Percentiles rank a stretch among this genome's conserved stretches.
phyloP scores from a whole-genome alignment of 2,797 vertebrate genomes.

The Hoplostethus mediterraneus region DNA sequence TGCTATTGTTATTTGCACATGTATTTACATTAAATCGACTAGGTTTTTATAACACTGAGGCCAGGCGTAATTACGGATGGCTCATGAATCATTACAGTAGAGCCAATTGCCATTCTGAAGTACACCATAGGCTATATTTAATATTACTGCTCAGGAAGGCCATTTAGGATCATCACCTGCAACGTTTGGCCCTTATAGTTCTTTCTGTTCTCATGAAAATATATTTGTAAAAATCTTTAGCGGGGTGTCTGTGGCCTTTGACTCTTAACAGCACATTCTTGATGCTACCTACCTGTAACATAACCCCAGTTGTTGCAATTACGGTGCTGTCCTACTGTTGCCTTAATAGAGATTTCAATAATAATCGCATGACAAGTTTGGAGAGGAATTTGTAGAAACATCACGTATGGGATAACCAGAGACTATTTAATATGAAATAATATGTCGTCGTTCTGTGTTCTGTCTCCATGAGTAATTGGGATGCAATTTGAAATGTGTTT shows the following conservation, averaged over 20 bases:
- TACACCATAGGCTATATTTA: slow-evolving; percentile 44
- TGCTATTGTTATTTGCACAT: slow-evolving; percentile 58
- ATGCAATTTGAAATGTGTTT: slow-evolving; percentile 62
- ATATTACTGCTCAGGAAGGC: slow-evolving; percentile 74
- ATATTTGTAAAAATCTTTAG: slow-evolving; percentile 58
- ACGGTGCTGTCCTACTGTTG: slow-evolving; percentile 82
- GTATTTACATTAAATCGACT: slow-evolving; percentile 61
- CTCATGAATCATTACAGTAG: slow-evolving; percentile 38
- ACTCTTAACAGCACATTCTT: slow-evolving; percentile 19
- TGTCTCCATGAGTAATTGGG: slow-evolving; percentile 36
- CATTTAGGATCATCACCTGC: slow-evolving; percentile 64
- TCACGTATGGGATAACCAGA: slow-evolving; percentile 48
- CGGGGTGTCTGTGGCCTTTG: slow-evolving; percentile 72
- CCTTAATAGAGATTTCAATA: slow-evolving; percentile 75
- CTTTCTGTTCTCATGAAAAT: slow-evolving; percentile 50
- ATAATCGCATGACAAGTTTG: slow-evolving; percentile 71
- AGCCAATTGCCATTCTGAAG: not conserved
- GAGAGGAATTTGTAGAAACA: slow-evolving; percentile 44
- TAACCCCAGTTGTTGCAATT: slow-evolving; percentile 68
- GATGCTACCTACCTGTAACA: slow-evolving; percentile 71
- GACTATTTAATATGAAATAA: slow-evolving; percentile 66
- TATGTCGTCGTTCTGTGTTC: slow-evolving; percentile 24
- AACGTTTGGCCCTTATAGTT: slow-evolving; percentile 56
- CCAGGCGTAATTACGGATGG: slow-evolving; percentile 51
- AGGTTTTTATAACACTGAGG: slow-evolving; percentile 49